Evolutionary conservation across 1,140 invertebrate species (phyloP).

Genomic region (Condylostylus longicornis): DNA sequence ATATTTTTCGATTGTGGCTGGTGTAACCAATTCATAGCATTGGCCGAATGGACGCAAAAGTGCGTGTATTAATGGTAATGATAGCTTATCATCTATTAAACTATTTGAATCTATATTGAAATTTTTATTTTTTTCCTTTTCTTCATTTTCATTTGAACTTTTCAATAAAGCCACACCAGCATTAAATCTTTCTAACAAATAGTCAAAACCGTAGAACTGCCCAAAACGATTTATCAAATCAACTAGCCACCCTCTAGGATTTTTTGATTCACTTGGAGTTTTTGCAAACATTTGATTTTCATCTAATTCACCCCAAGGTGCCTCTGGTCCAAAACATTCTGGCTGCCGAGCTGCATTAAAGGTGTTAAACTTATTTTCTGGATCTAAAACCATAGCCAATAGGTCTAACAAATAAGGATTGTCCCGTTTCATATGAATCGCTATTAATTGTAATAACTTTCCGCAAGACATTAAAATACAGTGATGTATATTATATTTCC

Average conservation of each 20-base stretch:
- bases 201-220: slow-evolving; percentile 72
- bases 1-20: slow-evolving; percentile 80
- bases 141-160: slow-evolving; percentile 31
- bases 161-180: slow-evolving; percentile 17
- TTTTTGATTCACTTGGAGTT: slow-evolving; percentile 57
- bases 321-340: slow-evolving; percentile 49
- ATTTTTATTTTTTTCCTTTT: too few species aligned
- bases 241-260: slow-evolving; percentile 81
- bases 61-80: slow-evolving; percentile 65
- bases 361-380: slow-evolving; percentile 87
- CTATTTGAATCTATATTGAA: background rate
- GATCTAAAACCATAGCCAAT: slow-evolving; percentile 84
- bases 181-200: slow-evolving; percentile 74
- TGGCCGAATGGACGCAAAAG: slow-evolving; percentile 82
- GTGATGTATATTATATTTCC: slow-evolving; percentile 93
- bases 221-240: slow-evolving; percentile 94
- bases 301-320: slow-evolving; percentile 30
- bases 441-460: slow-evolving; percentile 81
- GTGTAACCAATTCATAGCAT: slow-evolving; percentile 81
- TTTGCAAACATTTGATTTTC: slow-evolving; percentile 53
- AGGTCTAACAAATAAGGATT: slow-evolving; percentile 87
- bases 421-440: slow-evolving; percentile 77
- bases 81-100: slow-evolving; percentile 35
- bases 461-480: slow-evolving; percentile 89
- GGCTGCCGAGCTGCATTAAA: slow-evolving; percentile 73